These are phyloP conservation scores for Amazona vittata DNA, from an alignment of 2,113 vertebrate genomes.

Conservation along the genomic window DNA sequence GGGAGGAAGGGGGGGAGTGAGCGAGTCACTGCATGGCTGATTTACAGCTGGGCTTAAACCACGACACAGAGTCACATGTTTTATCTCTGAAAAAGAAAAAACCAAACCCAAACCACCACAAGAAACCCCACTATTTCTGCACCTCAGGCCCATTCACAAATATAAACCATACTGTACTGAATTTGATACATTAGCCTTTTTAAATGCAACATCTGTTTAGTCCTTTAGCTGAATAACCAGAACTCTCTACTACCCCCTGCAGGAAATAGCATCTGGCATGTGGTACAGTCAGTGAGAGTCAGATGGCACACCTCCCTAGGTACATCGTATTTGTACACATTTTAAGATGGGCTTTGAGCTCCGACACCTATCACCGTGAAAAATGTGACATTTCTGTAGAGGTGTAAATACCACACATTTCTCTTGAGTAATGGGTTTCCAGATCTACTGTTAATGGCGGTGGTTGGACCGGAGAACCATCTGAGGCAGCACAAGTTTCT, in stretches of 20 bases:
- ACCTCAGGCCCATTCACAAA: not conserved
- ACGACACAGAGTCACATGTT: not conserved
- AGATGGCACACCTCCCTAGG: not conserved
- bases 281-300: not conserved
- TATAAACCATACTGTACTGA: not conserved
- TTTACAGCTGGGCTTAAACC: no score
- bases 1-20: no score
- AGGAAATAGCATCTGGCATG: constrained; percentile 36
- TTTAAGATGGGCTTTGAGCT: not conserved
- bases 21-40: no score
- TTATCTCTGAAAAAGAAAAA: not conserved
- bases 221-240: constrained; percentile 5
- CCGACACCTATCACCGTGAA: not conserved
- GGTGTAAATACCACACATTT: not conserved
- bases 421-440: not conserved
- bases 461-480: not conserved
- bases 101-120: not conserved
- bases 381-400: not conserved
- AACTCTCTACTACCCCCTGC: not conserved
- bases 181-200: not conserved
- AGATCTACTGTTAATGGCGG: not conserved
- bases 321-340: not conserved
- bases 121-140: not conserved
- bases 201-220: constrained; percentile 51
- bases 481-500: not conserved